Evolutionary conservation across 2,113 vertebrate species (phyloP).

Genomic region (Oreochromis niloticus): DNA sequence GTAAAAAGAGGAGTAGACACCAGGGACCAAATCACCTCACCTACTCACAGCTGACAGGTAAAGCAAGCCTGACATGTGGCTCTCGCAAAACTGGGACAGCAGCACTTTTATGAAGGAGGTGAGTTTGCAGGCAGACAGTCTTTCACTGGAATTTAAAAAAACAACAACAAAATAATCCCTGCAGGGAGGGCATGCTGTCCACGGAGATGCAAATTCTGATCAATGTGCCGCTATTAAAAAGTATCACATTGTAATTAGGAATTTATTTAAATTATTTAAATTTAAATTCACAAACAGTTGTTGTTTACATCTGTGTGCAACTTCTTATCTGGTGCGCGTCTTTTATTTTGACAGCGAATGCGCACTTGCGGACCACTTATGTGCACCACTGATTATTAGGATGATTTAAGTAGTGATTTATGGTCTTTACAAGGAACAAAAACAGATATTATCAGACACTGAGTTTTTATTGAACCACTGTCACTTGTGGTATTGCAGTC

Average conservation of each 20-base stretch:
- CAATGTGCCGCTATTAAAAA: not conserved
- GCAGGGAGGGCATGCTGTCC: not conserved
- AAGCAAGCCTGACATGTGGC: not conserved
- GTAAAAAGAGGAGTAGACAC: not conserved
- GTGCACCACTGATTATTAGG: not conserved
- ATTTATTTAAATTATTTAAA: not conserved
- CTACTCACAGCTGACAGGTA: not conserved
- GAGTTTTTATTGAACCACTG: not conserved
- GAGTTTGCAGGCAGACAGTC: not conserved
- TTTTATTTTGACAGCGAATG: too few relatives aligned
- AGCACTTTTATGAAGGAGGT: not conserved
- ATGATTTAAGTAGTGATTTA: not conserved
- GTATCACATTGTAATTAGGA: rapidly evolving
- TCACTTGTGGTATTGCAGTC: not conserved
- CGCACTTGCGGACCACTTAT: too few relatives aligned
- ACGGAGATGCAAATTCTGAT: not conserved
- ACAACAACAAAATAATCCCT: not conserved
- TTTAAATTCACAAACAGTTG: not conserved
- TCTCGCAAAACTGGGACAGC: not conserved
- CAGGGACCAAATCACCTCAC: conserved; percentile 1
- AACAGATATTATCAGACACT: not conserved
- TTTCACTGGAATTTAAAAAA: not conserved
- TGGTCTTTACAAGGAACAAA: not conserved
- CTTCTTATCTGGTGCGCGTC: too few relatives aligned
- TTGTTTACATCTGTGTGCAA: not conserved